Evolutionary conservation across 2,113 vertebrate species (phyloP).

Genomic region (Psephotus haematonotus): DNA sequence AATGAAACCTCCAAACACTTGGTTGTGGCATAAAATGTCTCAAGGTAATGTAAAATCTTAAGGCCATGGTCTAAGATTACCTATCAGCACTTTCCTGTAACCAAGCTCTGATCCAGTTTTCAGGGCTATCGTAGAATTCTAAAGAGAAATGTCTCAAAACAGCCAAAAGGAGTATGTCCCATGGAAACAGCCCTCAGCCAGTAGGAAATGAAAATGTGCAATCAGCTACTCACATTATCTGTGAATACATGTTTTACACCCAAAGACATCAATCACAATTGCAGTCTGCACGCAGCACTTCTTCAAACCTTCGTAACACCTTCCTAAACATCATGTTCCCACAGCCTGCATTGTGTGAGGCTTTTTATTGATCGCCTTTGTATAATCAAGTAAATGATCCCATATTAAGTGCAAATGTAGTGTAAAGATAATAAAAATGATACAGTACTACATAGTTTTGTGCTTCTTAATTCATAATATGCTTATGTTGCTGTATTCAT

Average conservation of each 20-base stretch:
- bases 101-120: neutral
- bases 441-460: neutral
- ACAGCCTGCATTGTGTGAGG: fast-evolving
- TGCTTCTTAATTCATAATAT: neutral
- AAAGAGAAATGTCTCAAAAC: neutral
- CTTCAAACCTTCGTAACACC: neutral
- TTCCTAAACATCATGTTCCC: neutral
- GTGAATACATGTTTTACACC: neutral
- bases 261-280: neutral
- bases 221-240: neutral
- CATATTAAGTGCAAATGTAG: neutral
- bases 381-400: neutral
- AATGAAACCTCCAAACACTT: neutral
- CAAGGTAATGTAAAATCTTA: neutral
- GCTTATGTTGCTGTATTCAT: neutral
- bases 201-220: neutral
- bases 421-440: neutral
- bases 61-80: neutral
- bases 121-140: neutral
- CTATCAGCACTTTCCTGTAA: neutral
- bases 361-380: neutral
- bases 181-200: neutral
- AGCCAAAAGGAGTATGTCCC: neutral
- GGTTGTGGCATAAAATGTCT: neutral
- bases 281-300: neutral